Base-by-base conservation (phyloP, 2,888 invertebrate genomes). In the Ennomos fuscantarius region DNA sequence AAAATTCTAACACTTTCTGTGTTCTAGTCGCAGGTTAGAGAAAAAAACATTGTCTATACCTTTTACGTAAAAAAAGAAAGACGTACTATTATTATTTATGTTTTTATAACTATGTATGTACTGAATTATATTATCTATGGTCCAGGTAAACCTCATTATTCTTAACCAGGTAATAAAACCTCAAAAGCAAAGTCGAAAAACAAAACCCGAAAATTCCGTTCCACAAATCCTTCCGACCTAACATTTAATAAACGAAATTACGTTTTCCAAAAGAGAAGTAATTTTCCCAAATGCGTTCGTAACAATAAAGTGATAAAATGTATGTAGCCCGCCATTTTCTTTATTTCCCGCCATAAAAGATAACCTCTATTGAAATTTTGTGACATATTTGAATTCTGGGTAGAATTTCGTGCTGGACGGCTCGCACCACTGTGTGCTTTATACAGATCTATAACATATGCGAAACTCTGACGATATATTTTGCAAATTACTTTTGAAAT, bases 311-410 rank as follows among this genome's bases (percentile, higher is more conserved):
- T 62, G 49, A 60, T 65, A 60, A 64, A 63, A 63, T 62, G 65
- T 67, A 49, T 66, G 64, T 61, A 39, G 60, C 60, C 62, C 58
- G 52, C 42, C 62, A 62, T 69, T 68, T 69, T 66, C 65, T 69
- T 66, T 67, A 69, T 67, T 66, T 66, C 64, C 55, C 57, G 41
- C 63, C 62, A 60, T 69, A 69, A 69, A 67, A 60, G 66, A 65
- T 61, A 63, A 62, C 62, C 62, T 66, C 67, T 65, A 65, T 68
- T 69, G 66, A 66, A 68, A 65, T 62, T 66, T 63, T 55, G 56
- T 63, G 65, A 68, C 67, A 65, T 62, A 67, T 68, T 68, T 59
- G 63, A 62, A 68, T 63, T 62, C 44, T 53, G 53, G 55, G 50
- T 46, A 55, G 60, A 64, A 66, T 66, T 61, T 59, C 54, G 51